Percentiles rank a stretch among this genome's conserved stretches.
These are phyloP conservation scores for Varroa destructor DNA, from an alignment of 1,140 invertebrate genomes.

Conservation along the genomic window DNA sequence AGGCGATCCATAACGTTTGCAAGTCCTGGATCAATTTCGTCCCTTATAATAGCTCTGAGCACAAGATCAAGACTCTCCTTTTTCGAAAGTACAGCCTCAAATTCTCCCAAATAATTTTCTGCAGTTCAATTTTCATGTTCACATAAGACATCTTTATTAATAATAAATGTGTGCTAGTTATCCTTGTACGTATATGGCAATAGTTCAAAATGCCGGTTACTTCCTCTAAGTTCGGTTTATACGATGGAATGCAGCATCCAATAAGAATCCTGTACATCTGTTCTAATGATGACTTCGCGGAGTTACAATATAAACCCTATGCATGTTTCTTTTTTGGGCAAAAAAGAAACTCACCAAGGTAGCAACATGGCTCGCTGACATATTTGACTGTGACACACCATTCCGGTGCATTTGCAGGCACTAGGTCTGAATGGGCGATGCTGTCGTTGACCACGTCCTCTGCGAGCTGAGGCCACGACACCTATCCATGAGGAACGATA, in stretches of 20 bases:
- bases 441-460: slow-evolving; percentile 77
- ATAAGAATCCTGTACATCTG: too few species aligned
- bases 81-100: slow-evolving; percentile 21
- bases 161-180: too few species aligned
- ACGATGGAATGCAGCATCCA: too few species aligned
- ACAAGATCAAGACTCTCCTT: slow-evolving; percentile 17
- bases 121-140: background rate
- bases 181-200: too few species aligned
- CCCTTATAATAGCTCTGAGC: background rate
- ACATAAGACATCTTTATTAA: too few species aligned
- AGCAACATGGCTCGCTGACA: slow-evolving; percentile 23
- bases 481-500: background rate
- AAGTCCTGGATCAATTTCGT: slow-evolving; percentile 15
- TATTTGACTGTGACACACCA: slow-evolving; percentile 27
- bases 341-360: background rate
- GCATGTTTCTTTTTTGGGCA: too few species aligned
- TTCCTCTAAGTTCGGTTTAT: too few species aligned
- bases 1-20: slow-evolving; percentile 25
- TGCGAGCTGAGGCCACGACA: slow-evolving; percentile 62
- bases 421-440: slow-evolving; percentile 50
- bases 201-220: too few species aligned
- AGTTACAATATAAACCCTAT: too few species aligned
- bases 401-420: slow-evolving; percentile 18
- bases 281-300: too few species aligned
- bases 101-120: slow-evolving; percentile 23